phyloP scores from a whole-genome alignment of 2,888 invertebrate species.

The Sussaba pulchella region DNA sequence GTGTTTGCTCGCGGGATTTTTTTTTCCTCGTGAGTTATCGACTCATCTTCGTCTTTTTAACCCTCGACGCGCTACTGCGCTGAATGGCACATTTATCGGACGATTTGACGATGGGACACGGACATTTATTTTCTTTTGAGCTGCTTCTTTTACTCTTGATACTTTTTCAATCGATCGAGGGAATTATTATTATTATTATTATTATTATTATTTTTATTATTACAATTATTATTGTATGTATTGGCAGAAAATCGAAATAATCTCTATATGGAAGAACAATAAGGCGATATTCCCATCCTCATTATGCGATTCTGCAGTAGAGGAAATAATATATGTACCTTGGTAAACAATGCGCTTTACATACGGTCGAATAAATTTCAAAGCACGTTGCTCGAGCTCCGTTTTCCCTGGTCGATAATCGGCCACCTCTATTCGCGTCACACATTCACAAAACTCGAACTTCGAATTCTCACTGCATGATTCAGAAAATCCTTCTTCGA shows the following conservation, averaged over 20 bases:
- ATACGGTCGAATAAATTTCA: background rate
- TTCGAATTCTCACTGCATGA: background rate
- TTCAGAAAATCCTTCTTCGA: slow-evolving; percentile 4
- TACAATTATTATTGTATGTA: too few species aligned
- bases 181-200: too few species aligned
- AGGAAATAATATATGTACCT: background rate
- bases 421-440: slow-evolving; percentile 4
- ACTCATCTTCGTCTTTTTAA: slow-evolving; percentile 27
- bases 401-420: slow-evolving; percentile 15
- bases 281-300: background rate
- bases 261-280: too few species aligned
- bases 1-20: slow-evolving; percentile 55
- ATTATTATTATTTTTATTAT: too few species aligned
- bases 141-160: too few species aligned
- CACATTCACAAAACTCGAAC: background rate
- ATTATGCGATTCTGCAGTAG: background rate
- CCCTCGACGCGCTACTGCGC: slow-evolving; percentile 27
- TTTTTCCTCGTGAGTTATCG: slow-evolving; percentile 58
- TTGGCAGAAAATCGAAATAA: too few species aligned
- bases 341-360: background rate
- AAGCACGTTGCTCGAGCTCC: background rate
- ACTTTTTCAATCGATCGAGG: too few species aligned
- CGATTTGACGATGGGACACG: background rate
- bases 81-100: slow-evolving; percentile 5
- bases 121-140: too few species aligned